Conservation (phyloP, 2,113 vertebrate species). For the Psammodynastes pulverulentus region DNA sequence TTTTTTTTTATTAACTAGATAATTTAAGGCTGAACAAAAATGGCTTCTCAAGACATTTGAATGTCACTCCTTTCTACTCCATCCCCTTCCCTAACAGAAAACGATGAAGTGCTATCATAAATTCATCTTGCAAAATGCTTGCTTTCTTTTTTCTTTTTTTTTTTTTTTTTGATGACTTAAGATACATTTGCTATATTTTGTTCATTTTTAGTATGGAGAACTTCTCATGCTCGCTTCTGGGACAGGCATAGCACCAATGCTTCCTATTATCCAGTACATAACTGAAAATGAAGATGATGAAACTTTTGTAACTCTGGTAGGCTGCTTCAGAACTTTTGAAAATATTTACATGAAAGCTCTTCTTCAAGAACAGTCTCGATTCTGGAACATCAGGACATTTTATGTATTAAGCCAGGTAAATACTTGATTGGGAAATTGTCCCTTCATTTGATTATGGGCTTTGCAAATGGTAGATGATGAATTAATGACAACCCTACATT, state of each 20-base stretch:
- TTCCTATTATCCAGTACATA: constrained; percentile 74
- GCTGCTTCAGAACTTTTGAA: constrained; percentile 74
- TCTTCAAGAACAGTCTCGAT: constrained; percentile 71
- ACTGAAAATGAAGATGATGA: constrained; percentile 75
- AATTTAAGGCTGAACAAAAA: background rate
- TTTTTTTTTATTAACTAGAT: background rate
- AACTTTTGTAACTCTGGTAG: constrained; percentile 76
- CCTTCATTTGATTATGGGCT: background rate
- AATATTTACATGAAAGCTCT: constrained; percentile 75
- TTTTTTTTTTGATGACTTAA: background rate
- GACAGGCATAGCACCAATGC: constrained; percentile 77
- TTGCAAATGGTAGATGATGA: background rate
- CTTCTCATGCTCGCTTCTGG: constrained; percentile 77
- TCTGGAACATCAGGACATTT: constrained; percentile 75
- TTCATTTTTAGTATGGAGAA: constrained; percentile 61
- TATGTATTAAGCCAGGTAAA: constrained; percentile 78
- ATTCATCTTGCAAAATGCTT: background rate
- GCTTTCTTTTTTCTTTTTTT: background rate
- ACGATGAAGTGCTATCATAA: background rate
- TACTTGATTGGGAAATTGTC: background rate
- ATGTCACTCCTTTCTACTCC: background rate
- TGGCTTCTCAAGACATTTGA: background rate
- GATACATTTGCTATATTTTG: constrained; percentile 35
- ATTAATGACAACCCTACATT: background rate
- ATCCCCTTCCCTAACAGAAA: background rate